Evolutionary conservation across 2,797 vertebrate species (phyloP).

Genomic region (Anguilla obscura): DNA sequence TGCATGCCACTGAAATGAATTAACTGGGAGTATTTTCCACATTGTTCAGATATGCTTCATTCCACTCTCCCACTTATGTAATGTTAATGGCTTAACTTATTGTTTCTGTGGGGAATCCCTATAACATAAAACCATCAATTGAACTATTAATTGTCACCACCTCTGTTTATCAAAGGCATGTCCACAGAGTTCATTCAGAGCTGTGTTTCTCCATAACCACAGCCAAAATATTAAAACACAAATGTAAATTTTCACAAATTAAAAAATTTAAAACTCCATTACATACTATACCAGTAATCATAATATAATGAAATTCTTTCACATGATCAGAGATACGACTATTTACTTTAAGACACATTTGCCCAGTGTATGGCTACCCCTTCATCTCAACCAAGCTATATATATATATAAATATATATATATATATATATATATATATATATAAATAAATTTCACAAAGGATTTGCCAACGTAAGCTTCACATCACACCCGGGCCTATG

Average conservation of each 20-base stretch:
- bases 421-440: background rate
- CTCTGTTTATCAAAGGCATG: background rate
- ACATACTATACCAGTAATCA: background rate
- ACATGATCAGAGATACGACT: background rate
- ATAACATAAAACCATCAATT: background rate
- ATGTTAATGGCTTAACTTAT: background rate
- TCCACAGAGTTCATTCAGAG: background rate
- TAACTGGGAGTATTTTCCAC: background rate
- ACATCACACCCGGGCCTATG: too few species aligned
- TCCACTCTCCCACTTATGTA: background rate
- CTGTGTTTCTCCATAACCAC: background rate
- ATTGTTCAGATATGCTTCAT: background rate
- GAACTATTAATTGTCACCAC: background rate
- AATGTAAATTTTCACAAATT: background rate
- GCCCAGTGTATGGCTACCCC: background rate
- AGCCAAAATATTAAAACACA: background rate
- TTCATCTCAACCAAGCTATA: too few species aligned
- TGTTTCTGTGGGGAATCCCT: background rate
- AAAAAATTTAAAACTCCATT: background rate
- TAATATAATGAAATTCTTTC: conserved; percentile 2
- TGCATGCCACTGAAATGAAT: background rate
- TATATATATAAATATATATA: background rate
- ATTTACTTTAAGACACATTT: background rate
- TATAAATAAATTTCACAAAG: background rate
- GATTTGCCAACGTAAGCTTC: too few species aligned